Evolutionary conservation across 2,888 invertebrate species (phyloP), one percentile per base, ranked within the genome.

Genomic region (Dermolepida albohirtum): DNA sequence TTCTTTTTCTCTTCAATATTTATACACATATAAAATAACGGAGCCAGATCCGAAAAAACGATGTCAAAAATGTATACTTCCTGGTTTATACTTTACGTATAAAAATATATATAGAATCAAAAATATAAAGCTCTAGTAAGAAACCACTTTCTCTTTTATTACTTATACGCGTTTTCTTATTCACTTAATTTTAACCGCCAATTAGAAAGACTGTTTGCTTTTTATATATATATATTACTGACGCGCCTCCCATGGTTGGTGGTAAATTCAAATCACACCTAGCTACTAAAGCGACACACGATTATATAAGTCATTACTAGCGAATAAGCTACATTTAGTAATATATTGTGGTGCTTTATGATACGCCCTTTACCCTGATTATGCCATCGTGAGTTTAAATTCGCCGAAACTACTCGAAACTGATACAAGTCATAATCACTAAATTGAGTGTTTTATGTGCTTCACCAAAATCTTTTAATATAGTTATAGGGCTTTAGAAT

Each of bases 331-430:
- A 81, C 74, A 70, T 66, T 75, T 77, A 80, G 76, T 74, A 74
- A 75, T 78, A 79, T 59, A 68, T 66, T 62, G 79, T 80, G 80
- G 81, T 81, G 80, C 80, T 81, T 77, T 82, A 80, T 77, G 77
- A 79, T 81, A 81, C 80, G 81, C 82, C 80, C 81, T 81, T 81
- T 82, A 82, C 82, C 82, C 82, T 82, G 82, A 82, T 82, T 82
- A 77, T 78, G 80, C 81, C 80, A 79, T 80, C 78, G 59, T 62
- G 59, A 62, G 16, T 54, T 54, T 34, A 47, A 59, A 47, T 59
- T 59, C 16, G 6, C 47, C 17, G 16, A 47, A 59, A 59, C 47
- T 47, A 16, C 44, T 29, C 16, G 5, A 29, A 49, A 49, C 17
- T 49, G 4, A 49, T 22, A 49, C 12, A 14, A 6, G 12, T n/a